These are phyloP conservation scores for Coreoperca whiteheadi DNA, from an alignment of 2,113 vertebrate genomes.

Conservation along the genomic window DNA sequence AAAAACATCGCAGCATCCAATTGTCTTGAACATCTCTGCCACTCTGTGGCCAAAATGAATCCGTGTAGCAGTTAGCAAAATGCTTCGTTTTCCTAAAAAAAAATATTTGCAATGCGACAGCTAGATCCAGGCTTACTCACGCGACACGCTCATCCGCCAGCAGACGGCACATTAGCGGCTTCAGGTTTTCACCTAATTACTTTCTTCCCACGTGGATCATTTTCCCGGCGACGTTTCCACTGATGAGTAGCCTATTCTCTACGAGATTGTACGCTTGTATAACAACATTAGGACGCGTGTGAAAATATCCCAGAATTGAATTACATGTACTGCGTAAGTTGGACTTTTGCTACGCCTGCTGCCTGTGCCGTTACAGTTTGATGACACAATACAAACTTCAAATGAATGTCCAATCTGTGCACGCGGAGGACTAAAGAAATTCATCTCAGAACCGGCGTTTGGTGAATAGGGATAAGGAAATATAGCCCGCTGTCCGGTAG, in stretches of 20 bases:
- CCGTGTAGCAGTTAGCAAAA: conserved; percentile 41
- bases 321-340: background rate
- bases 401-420: background rate
- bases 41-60: conserved; percentile 83
- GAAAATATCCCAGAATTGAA: conserved; percentile 4
- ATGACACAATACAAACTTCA: background rate
- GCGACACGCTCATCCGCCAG: background rate
- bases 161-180: conserved; percentile 36
- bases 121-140: conserved; percentile 14
- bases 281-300: conserved; percentile 8
- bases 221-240: conserved; percentile 28
- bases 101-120: conserved; percentile 29
- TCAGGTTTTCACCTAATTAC: conserved; percentile 48
- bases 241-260: conserved; percentile 8
- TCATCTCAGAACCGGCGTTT: conserved; percentile 7
- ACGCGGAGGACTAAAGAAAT: background rate
- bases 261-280: background rate
- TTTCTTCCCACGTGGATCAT: conserved; percentile 64
- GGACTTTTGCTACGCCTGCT: conserved; percentile 11
- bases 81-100: conserved; percentile 23
- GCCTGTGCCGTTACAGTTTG: background rate
- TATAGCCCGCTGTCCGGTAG: background rate
- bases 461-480: background rate
- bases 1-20: conserved; percentile 52
- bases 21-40: conserved; percentile 86